Evolutionary conservation across 1,140 invertebrate species (phyloP), one percentile per base, ranked within the genome.

Genomic region (Drosophila ficusphila): DNA sequence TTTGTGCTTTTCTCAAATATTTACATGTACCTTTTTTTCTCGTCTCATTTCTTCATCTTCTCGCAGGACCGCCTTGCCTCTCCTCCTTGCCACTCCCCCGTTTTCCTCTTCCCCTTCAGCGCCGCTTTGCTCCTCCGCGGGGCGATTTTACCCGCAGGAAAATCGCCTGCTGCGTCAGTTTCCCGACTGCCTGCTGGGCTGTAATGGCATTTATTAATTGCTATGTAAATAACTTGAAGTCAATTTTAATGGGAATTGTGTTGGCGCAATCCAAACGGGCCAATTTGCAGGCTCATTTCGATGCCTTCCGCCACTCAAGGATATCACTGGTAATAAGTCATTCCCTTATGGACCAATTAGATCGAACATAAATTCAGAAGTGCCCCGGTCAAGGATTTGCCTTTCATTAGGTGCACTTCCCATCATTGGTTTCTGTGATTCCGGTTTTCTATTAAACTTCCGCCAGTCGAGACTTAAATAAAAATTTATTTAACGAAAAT

Each of bases 1-100:
- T 79, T 83, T 79, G 62, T 75, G 64, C 60, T 76, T 85, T 72
- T 76, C 51, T 79, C 81, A 75, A 85, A 85, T 79, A 83, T 85
- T 83, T 85, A 71, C 79, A 79, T 86, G 81, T 68, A 71, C 65
- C 70, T 65, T 72, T 61, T 83, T 62, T 65, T 65, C 6, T 49
- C 16, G 12, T 4, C 49, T 29, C 44, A 23, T n/a, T 42, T 49
- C 25, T 16, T 25, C 52, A 8, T 61, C 27, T 42, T 46, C 54
- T 36, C 42, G 12, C 23, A 46, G 42, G 42, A 46, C 42, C n/a
- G n/a, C n/a, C n/a, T n/a, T n/a, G n/a, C n/a, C n/a, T n/a, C n/a
- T n/a, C n/a, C n/a, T n/a, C n/a, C n/a, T n/a, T n/a, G n/a, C n/a
- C n/a, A n/a, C n/a, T n/a, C n/a, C n/a, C n/a, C n/a, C n/a, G n/a